Evolutionary conservation across 2,797 vertebrate genomes (phyloP).

Genomic region (Lithobates sylvaticus): DNA sequence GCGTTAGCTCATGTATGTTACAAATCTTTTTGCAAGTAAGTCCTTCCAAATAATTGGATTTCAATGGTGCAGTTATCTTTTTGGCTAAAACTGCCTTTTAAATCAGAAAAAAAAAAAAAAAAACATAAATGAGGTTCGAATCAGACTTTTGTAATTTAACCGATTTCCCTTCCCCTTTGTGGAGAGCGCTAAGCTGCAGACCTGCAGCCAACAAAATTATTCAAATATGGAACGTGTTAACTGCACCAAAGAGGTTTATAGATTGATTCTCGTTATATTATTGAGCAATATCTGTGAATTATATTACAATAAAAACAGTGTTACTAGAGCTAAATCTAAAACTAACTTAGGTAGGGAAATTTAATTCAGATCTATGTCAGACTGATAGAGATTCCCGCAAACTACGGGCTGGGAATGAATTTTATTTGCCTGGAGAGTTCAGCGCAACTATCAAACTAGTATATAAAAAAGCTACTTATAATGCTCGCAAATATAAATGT

Average conservation of each 20-base stretch:
- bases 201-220: not conserved
- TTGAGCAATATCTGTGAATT: conserved; percentile 15
- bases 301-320: conserved; percentile 18
- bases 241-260: conserved; percentile 3
- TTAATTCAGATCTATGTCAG: not conserved
- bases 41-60: not conserved
- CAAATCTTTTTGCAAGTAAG: not conserved
- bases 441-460: not conserved
- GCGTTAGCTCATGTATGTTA: not conserved
- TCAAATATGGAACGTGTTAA: not conserved
- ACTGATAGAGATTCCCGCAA: not conserved
- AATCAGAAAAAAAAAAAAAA: not conserved
- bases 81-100: not conserved
- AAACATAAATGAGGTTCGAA: not conserved
- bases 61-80: not conserved
- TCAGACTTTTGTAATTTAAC: not conserved
- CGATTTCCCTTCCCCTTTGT: not conserved
- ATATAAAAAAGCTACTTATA: not conserved
- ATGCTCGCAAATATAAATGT: not conserved
- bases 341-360: not conserved
- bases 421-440: not conserved
- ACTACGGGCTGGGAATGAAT: not conserved
- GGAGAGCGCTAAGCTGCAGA: not conserved
- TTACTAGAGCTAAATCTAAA: conserved; percentile 24
- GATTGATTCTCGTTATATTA: conserved; percentile 33